Base-by-base conservation (phyloP, 2,888 invertebrate species). In the Beris morrisii region DNA sequence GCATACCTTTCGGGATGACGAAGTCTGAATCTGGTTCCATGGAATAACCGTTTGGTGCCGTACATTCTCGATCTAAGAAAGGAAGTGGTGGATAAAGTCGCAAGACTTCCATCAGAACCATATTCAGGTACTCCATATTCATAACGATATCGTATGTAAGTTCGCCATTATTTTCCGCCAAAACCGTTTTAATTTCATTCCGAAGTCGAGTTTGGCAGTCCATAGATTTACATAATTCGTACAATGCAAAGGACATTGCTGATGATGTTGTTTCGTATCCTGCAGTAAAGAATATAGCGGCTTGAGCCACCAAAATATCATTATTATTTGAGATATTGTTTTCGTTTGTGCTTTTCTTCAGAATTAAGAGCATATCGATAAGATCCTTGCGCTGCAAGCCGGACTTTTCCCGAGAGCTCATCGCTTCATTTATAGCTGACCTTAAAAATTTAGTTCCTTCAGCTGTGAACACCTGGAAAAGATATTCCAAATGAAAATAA, bases 331-430 rank as follows among this genome's bases (percentile, higher is more conserved):
- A 72, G 32, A 73, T 66, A 22, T 75, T 71, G 3, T 71, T 66
- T 5, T 74, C 71, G n/a, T 61, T 38, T 9, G 69, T 69, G 56
- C 76, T 74, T 61, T 78, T 75, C 44, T 78, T 81, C 9, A 84
- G 67, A 1, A 79, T 76, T 38, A 84, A 73, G 7, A 85, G 72
- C 5, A 82, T 71, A 70, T 85, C 84, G 50, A 85, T 79, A 1
- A 85, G 77, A 72, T 85, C 85, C 59, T 82, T 79, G 11, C 83
- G 76, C 11, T 74, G 74, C 0, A 70, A 58, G 4, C 79, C 81
- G 4, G 76, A 77, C 12, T 77, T 72, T 64, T 80, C 78, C 4
- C 85, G 75, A 9, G 80, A 75, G 0, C 73, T 63, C 53, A 84
- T 79, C 0, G 82, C 81, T 2, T 79, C 75, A 67, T 74, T 75